Evolutionary conservation across 2,113 vertebrate genomes (phyloP), one percentile per base, ranked within the genome.

Genomic region (Oreochromis niloticus): DNA sequence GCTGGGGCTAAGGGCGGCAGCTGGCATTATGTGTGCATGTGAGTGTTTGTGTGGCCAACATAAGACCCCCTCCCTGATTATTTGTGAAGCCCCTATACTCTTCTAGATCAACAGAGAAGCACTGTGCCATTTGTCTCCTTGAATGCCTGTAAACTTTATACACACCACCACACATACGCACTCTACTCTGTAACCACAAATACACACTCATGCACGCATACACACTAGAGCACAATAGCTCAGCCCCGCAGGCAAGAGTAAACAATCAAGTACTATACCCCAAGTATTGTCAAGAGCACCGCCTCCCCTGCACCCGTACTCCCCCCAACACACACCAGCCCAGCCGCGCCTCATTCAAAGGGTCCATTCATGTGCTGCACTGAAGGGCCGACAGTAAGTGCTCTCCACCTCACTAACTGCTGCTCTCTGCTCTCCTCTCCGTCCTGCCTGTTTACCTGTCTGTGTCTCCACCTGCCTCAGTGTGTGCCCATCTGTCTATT

Each of bases 331-430:
- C 89, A 93, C 90, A 95, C 91, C 93, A 92, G 93, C 84, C 86
- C 92, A 88, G 89, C 87, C 91, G 73, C 83, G 80, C 84, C 80
- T 94, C 89, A 91, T 92, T 95, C 43, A 93, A 93, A 94, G 89
- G 83, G 43, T 87, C 92, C 88, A 95, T 95, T 95, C 94, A 94
- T 92, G 92, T 87, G 89, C 88, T 66, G 87, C 86, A 92, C 88
- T 94, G 87, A 95, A 90, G 94, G 86, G 84, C 86, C 88, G 90
- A 95, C 94, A 94, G 85, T 90, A 91, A 97, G 95, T 92, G 95
- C 94, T 94, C 96, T 97, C 89, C 89, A 96, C 86, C 91, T 97
- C 95, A 96, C 94, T 92, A 95, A 96, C 95, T 93, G 95, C 95
- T 96, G 96, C 92, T 90, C 86, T 90, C 81, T 87, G 81, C 68